phyloP scores from a whole-genome alignment of 1,140 invertebrate species.

The Ectropis grisescens region DNA sequence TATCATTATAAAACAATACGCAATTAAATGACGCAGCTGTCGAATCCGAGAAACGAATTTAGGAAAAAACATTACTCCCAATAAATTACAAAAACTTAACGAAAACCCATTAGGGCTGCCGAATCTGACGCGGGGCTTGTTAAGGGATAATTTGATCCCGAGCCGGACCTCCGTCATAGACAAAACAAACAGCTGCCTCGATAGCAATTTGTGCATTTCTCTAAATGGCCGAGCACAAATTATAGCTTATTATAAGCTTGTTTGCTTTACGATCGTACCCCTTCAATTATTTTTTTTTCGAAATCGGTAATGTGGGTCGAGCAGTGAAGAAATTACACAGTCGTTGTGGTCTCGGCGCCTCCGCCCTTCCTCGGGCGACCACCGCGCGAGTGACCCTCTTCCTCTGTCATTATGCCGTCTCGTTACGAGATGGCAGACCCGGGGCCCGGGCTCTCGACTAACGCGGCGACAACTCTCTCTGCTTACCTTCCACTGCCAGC shows the following conservation, averaged over 20 bases:
- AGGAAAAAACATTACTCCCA: constrained; percentile 41
- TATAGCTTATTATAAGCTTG: constrained; percentile 69
- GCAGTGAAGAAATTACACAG: constrained; percentile 64
- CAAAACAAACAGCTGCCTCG: constrained; percentile 66
- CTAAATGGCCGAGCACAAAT: constrained; percentile 68
- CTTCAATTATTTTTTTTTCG: constrained; percentile 66
- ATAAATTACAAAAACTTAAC: constrained; percentile 68
- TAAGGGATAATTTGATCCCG: constrained; percentile 60
- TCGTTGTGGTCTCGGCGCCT: constrained; percentile 44
- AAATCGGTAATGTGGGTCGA: constrained; percentile 60
- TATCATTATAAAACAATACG: no score
- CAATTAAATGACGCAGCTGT: constrained; percentile 51
- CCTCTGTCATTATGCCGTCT: constrained; percentile 11
- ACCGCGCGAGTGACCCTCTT: constrained; percentile 11
- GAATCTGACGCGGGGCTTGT: constrained; percentile 68
- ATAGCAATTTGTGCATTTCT: constrained; percentile 66
- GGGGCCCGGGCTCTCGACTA: background rate
- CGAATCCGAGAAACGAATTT: constrained; percentile 29
- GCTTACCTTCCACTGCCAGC: no score
- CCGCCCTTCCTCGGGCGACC: constrained; percentile 36
- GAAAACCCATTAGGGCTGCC: constrained; percentile 68
- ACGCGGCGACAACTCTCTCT: no score
- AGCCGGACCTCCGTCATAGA: constrained; percentile 65
- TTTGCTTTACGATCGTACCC: constrained; percentile 67
- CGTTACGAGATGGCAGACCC: constrained; percentile 16